A percentile compares a stretch with the other conserved stretches of the same genome.
Evolutionary conservation across 2,113 vertebrate genomes (phyloP).

Genomic region (Eleginops maclovinus): DNA sequence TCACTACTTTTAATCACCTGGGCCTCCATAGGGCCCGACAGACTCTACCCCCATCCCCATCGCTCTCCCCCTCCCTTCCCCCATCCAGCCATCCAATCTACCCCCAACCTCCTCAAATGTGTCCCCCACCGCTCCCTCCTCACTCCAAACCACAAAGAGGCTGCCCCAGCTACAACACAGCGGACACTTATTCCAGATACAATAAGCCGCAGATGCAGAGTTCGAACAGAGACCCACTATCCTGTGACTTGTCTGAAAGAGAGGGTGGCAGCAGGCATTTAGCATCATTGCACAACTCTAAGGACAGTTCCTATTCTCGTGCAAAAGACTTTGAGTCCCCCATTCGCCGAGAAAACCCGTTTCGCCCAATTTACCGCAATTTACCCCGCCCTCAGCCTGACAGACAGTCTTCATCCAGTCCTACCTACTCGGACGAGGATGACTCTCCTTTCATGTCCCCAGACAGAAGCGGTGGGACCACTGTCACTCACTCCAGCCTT

Average conservation of each 20-base stretch:
- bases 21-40: slow-evolving; percentile 82
- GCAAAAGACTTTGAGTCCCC: slow-evolving; percentile 78
- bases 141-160: slow-evolving; percentile 78
- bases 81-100: slow-evolving; percentile 82
- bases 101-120: slow-evolving; percentile 77
- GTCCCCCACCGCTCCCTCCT: slow-evolving; percentile 83
- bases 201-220: slow-evolving; percentile 66
- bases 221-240: slow-evolving; percentile 79
- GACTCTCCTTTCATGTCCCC: slow-evolving; percentile 85
- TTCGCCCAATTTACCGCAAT: slow-evolving; percentile 80
- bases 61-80: slow-evolving; percentile 85
- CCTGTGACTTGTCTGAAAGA: slow-evolving; percentile 78
- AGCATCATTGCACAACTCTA: slow-evolving; percentile 70
- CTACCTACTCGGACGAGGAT: slow-evolving; percentile 83
- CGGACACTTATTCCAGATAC: slow-evolving; percentile 74
- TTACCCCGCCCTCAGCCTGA: slow-evolving; percentile 77
- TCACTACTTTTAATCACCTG: slow-evolving; percentile 85
- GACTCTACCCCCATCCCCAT: slow-evolving; percentile 85
- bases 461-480: slow-evolving; percentile 65
- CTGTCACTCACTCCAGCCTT: slow-evolving; percentile 77
- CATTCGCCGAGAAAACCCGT: slow-evolving; percentile 72
- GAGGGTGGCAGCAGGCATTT: slow-evolving; percentile 59
- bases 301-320: slow-evolving; percentile 61
- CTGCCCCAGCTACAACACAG: slow-evolving; percentile 68
- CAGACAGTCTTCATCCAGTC: slow-evolving; percentile 83